Evolutionary conservation across 1,140 invertebrate genomes (phyloP).

Genomic region (Alviniconcha marisindica): DNA sequence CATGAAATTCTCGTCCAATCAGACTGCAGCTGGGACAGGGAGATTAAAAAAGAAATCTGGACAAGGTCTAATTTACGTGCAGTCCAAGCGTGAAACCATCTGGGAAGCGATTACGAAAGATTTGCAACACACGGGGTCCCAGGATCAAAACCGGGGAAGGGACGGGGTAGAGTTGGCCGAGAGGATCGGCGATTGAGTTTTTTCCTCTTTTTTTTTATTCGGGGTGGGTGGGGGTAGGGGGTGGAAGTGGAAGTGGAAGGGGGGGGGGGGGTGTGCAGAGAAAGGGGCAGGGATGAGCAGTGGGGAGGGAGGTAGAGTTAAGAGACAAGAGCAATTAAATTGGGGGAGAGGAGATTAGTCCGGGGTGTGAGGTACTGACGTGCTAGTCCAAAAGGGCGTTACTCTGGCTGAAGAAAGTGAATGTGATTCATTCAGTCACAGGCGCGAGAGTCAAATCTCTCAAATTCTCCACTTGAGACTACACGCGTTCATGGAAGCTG

Average conservation of each 20-base stretch:
- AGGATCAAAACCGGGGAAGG: neutral
- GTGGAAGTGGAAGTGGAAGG: neutral
- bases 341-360: no score
- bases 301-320: neutral
- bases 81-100: conserved; percentile 7
- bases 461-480: no score
- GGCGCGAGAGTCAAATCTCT: no score
- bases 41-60: conserved; percentile 13
- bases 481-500: no score
- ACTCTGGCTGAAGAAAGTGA: no score
- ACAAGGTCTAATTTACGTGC: conserved; percentile 29
- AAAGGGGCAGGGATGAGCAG: neutral
- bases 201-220: no score
- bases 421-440: no score
- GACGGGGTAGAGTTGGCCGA: neutral
- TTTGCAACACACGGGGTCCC: conserved; percentile 14
- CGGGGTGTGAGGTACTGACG: no score
- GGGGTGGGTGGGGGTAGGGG: no score
- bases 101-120: neutral
- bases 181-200: neutral
- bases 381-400: no score
- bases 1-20: conserved; percentile 11
- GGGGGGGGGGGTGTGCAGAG: neutral
- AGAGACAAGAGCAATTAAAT: neutral
- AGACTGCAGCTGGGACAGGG: conserved; percentile 1